A percentile compares a stretch with the other conserved stretches of the same genome.
Conservation (phyloP, 2,113 vertebrate species). For the Dipodomys stephensi region DNA sequence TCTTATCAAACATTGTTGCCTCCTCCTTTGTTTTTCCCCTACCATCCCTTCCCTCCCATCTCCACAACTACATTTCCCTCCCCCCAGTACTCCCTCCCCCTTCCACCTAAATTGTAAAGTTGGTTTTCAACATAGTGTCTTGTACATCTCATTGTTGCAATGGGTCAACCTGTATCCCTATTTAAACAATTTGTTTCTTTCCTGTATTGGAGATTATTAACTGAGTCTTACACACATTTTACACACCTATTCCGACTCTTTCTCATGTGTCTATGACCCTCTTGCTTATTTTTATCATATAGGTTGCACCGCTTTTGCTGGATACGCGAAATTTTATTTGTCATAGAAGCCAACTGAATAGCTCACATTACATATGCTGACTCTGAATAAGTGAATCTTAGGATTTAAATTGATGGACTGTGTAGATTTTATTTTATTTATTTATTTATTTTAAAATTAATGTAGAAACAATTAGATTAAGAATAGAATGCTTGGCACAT, state of each 20-base stretch:
- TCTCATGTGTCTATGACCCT: background rate
- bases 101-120: too few relatives aligned
- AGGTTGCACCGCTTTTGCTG: background rate
- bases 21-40: too few relatives aligned
- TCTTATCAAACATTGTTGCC: too few relatives aligned
- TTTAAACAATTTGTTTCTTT: too few relatives aligned
- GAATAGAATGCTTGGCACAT: conserved; percentile 13
- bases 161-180: too few relatives aligned
- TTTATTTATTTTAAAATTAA: conserved; percentile 21
- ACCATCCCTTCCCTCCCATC: too few relatives aligned
- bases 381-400: background rate
- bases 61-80: too few relatives aligned
- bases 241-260: background rate
- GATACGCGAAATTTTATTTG: background rate
- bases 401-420: background rate
- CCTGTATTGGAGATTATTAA: background rate
- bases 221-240: background rate
- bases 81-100: too few relatives aligned
- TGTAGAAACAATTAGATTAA: conserved; percentile 32
- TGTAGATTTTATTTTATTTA: background rate
- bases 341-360: background rate
- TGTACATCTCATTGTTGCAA: too few relatives aligned
- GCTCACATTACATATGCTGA: background rate
- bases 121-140: too few relatives aligned
- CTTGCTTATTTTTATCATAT: conserved; percentile 15